Evolutionary conservation across 2,113 vertebrate genomes (phyloP), one percentile per base, ranked within the genome.

Genomic region (Grantiella picta): DNA sequence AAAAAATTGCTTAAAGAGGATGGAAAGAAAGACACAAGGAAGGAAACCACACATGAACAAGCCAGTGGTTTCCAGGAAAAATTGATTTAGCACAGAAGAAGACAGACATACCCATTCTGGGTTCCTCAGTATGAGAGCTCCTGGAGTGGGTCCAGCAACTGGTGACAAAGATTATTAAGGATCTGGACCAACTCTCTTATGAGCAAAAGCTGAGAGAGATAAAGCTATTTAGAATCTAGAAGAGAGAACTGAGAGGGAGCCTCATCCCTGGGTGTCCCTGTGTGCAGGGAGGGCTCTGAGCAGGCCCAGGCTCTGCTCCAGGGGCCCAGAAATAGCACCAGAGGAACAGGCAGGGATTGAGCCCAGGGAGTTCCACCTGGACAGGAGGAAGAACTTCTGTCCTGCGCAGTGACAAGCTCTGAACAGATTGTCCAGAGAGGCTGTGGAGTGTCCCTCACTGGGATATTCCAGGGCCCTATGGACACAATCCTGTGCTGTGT

Each of bases 291-390:
- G 38, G 59, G 20, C 31, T 3, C 60, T 33, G 36, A 45, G 44
- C 19, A 59, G 28, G 52, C 15, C 21, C 35, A 52, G 44, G 18
- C 36, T 59, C 44, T 52, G 44, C 36, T 52, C 33, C 0, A 0
- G 15, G 18, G 23, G 14, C 10, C 50, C 36, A 66, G 52, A 33
- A 38, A 25, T 10, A 20, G 45, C 23, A 38, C 16, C 40, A 68
- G 69, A 75, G n/a, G 1, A 3, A 45, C 0, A 1, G 38, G 45
- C n/a, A 66, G 69, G 20, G 6, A 7, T 14, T 82, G n/a, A 38
- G 3, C 11, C 16, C 61, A 31, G 53, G 4, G 22, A 73, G 3
- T 11, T 68, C 11, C 38, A 3, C 6, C 10, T 53, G 54, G 14
- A 31, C 10, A 19, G 0, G 54, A 47, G 54, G 11, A 0, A 61